These are phyloP conservation scores for Lycia hirtaria DNA, from an alignment of 2,888 invertebrate species.

Conservation along the genomic window DNA sequence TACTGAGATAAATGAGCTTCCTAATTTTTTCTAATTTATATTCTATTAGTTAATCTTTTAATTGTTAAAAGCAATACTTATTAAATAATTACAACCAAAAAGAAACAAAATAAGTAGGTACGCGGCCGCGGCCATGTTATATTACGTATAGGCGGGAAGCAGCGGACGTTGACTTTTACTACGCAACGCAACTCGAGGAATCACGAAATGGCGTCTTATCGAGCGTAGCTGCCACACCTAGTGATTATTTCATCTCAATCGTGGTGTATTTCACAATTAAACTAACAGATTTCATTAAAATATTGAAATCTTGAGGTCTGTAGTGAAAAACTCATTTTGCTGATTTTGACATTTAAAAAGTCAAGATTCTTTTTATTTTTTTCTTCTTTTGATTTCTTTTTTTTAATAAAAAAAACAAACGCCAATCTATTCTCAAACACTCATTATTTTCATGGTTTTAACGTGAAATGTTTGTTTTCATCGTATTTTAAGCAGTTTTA, in stretches of 20 bases:
- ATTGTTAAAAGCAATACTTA: too few relatives aligned
- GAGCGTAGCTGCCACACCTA: constrained; percentile 38
- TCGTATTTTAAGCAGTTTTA: constrained; percentile 22
- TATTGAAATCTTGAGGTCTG: neutral
- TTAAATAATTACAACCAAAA: too few relatives aligned
- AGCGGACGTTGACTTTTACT: neutral
- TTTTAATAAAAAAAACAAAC: constrained; percentile 78
- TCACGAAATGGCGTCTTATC: constrained; percentile 58
- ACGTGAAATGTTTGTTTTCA: constrained; percentile 36
- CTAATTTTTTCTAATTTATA: too few relatives aligned
- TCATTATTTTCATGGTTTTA: constrained; percentile 40
- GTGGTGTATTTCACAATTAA: constrained; percentile 6
- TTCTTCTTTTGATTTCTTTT: constrained; percentile 53
- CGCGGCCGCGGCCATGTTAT: constrained; percentile 28
- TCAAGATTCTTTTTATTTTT: constrained; percentile 52
- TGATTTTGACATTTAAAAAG: constrained; percentile 23
- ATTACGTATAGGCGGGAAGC: neutral
- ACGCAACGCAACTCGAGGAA: constrained; percentile 16
- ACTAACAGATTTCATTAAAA: constrained; percentile 9
- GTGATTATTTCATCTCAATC: constrained; percentile 4
- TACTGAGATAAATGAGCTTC: too few relatives aligned
- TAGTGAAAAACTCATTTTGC: constrained; percentile 17
- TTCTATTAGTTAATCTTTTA: too few relatives aligned
- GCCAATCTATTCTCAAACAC: constrained; percentile 62
- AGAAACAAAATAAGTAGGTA: constrained; percentile 1